Evolutionary conservation across 2,888 invertebrate genomes (phyloP), one percentile per base, ranked within the genome.

Genomic region (Andrena trimmerana): DNA sequence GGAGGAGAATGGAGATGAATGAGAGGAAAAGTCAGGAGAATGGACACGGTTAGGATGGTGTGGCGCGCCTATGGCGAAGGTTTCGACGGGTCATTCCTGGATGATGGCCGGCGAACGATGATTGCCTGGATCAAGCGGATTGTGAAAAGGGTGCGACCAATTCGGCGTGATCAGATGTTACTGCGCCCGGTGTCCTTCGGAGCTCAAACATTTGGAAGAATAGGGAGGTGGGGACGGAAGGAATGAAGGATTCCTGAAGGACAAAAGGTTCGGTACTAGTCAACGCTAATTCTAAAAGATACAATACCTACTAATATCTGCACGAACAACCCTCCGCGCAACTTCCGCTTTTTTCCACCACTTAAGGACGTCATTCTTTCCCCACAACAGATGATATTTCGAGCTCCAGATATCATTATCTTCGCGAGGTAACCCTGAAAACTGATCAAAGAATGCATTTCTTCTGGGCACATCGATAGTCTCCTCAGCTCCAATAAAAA

Each of bases 101-200:
- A 83, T 78, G 81, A 78, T 72, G 63, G 78, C 73, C 31, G 36
- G 33, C 3, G 60, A 16, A 89, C 66, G 83, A 88, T 87, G 89
- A 88, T 88, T 79, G 88, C 87, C 70, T 33, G 85, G 89, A 87
- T 87, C 78, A 80, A 71, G 72, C 66, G 36, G 66, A 78, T 42
- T 42, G 42, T 69, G 75, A 76, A 80, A 88, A 85, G 78, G 78
- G 81, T 81, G 74, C 62, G 65, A 63, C 77, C 80, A 62, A 81
- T 87, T 79, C 60, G 7, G 82, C 48, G 24, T 16, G 59, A 75
- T 75, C 67, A 60, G 66, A 75, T 31, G 60, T 62, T 60, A 29
- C 5, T n/a, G n/a, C 2, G 6, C 59, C 52, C 36, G 13, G 50
- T 42, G 33, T 36, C 31, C 31, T 27, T 27, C 27, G 4, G 57